Conservation (phyloP, 2,113 vertebrate genomes). For the Lepisosteus oculatus region DNA sequence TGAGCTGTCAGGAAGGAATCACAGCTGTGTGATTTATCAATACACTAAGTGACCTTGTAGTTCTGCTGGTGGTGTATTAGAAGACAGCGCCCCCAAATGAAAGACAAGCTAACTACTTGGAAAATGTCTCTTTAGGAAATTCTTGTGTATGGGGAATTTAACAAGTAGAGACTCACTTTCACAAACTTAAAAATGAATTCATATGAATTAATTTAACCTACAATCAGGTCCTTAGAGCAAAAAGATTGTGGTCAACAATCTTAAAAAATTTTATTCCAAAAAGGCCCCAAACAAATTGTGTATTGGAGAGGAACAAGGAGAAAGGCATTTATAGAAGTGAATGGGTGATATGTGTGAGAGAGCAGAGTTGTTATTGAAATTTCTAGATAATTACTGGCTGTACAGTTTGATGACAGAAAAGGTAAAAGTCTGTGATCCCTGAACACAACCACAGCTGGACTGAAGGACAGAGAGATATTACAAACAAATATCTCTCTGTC, state of each 20-base stretch:
- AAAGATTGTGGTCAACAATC: no score
- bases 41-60: constrained; percentile 98
- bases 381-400: constrained; percentile 8
- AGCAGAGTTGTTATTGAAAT: neutral
- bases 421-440: constrained; percentile 8
- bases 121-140: neutral
- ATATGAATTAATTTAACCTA: no score
- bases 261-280: neutral
- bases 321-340: neutral
- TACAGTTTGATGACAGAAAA: neutral
- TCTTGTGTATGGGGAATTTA: no score
- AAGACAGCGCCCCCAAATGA: constrained; percentile 76
- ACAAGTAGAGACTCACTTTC: no score
- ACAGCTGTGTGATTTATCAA: constrained; percentile 99
- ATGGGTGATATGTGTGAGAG: neutral
- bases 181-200: no score
- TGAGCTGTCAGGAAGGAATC: constrained; percentile 99
- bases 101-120: neutral
- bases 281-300: no score
- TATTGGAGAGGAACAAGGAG: neutral
- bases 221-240: no score
- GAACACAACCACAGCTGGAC: neutral
- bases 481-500: neutral
- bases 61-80: constrained; percentile 53
- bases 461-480: neutral